Percentiles rank a stretch among this genome's conserved stretches.
These are phyloP conservation scores for Yasuhikotakia modesta DNA, from an alignment of 2,797 vertebrate genomes.

Conservation along the genomic window DNA sequence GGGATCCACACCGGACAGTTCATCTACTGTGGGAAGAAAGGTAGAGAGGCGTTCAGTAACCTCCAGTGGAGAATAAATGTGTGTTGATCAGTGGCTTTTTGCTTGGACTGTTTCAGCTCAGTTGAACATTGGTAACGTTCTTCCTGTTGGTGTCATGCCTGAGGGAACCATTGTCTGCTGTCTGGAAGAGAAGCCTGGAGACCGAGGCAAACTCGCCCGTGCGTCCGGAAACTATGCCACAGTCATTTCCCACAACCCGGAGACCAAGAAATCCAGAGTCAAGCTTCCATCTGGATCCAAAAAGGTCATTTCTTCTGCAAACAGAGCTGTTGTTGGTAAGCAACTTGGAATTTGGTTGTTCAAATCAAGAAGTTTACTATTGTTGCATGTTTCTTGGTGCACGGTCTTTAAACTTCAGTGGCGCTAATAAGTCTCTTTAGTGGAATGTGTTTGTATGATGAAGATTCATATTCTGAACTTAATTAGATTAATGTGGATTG, in stretches of 20 bases:
- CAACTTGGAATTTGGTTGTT: background rate
- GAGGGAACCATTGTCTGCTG: constrained; percentile 98
- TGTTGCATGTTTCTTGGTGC: too few relatives aligned
- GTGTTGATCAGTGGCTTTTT: background rate
- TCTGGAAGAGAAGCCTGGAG: constrained; percentile 95
- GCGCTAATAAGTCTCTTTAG: background rate
- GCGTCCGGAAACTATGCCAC: constrained; percentile 98
- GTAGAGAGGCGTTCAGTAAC: constrained; percentile 64
- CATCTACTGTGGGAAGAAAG: constrained; percentile 98
- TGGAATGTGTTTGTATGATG: background rate
- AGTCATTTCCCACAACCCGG: constrained; percentile 96
- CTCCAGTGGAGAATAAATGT: too few relatives aligned
- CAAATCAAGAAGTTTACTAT: too few relatives aligned
- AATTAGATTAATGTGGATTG: background rate
- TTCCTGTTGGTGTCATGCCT: constrained; percentile 95
- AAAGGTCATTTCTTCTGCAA: constrained; percentile 94
- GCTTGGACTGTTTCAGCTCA: constrained; percentile 79
- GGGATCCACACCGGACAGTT: constrained; percentile 98
- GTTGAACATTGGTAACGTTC: constrained; percentile 96
- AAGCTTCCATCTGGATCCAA: constrained; percentile 97
- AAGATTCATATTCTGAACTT: background rate
- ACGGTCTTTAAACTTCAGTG: too few relatives aligned
- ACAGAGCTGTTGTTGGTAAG: constrained; percentile 96
- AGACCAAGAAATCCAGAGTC: constrained; percentile 96
- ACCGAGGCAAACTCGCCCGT: constrained; percentile 94